phyloP scores from a whole-genome alignment of 1,140 invertebrate species.

The Drosophila pallidifrons region DNA sequence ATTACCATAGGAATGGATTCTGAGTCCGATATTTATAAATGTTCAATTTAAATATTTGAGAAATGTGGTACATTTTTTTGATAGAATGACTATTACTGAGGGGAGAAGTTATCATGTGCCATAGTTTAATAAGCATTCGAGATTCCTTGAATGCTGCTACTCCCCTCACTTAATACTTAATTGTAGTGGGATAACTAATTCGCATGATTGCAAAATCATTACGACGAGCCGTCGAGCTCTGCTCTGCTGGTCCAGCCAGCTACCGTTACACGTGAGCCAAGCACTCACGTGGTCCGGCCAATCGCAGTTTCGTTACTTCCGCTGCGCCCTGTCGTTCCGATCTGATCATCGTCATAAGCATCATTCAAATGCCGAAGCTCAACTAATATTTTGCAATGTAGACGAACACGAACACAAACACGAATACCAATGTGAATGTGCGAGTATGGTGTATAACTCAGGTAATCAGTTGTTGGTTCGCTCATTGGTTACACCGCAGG shows the following conservation, averaged over 20 bases:
- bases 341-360: conserved; percentile 22
- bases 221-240: not conserved
- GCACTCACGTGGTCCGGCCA: conserved; percentile 60
- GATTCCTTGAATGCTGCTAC: too few relatives aligned
- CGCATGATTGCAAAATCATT: conserved; percentile 50
- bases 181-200: not conserved
- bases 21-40: too few relatives aligned
- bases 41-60: too few relatives aligned
- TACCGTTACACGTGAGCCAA: conserved; percentile 58
- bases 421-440: not conserved
- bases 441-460: conserved; percentile 4
- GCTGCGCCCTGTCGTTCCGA: not conserved
- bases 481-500: conserved; percentile 29
- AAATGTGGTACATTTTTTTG: too few relatives aligned
- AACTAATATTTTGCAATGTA: conserved; percentile 19
- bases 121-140: not conserved
- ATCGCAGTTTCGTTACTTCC: conserved; percentile 35
- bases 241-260: not conserved
- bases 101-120: not conserved
- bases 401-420: not conserved
- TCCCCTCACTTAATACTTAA: too few relatives aligned
- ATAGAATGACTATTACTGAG: too few relatives aligned
- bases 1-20: too few relatives aligned
- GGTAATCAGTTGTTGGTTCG: conserved; percentile 35
- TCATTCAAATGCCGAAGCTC: conserved; percentile 35